Percentiles rank a stretch among this genome's conserved stretches.
These are phyloP conservation scores for Epinephelus malabaricus DNA, from an alignment of 2,797 vertebrate species.

Conservation along the genomic window DNA sequence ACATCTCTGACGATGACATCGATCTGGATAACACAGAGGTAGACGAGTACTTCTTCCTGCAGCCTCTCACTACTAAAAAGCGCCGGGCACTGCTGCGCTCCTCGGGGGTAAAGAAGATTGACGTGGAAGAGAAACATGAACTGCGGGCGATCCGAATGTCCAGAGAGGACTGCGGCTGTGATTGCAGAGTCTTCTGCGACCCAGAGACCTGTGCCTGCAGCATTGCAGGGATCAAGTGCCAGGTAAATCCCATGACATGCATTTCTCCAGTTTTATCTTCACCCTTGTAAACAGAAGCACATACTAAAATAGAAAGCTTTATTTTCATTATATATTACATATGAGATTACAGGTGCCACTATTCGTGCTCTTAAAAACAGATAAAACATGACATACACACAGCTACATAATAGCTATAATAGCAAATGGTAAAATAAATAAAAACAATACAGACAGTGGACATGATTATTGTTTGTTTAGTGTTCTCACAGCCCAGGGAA, in stretches of 20 bases:
- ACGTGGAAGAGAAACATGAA: constrained; percentile 98
- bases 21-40: constrained; percentile 99
- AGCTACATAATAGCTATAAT: too few relatives aligned
- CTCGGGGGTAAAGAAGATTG: constrained; percentile 98
- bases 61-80: constrained; percentile 98
- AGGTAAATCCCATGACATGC: constrained; percentile 85
- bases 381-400: too few relatives aligned
- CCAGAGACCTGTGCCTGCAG: constrained; percentile 99
- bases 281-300: constrained; percentile 23
- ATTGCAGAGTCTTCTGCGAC: constrained; percentile 97
- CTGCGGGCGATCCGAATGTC: constrained; percentile 96
- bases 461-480: too few relatives aligned
- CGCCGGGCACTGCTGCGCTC: constrained; percentile 93
- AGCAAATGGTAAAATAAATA: too few relatives aligned
- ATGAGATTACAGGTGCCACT: too few relatives aligned
- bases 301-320: neutral
- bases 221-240: constrained; percentile 98
- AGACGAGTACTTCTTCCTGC: constrained; percentile 99
- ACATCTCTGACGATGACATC: constrained; percentile 98
- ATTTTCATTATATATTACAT: too few relatives aligned
- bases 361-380: too few relatives aligned
- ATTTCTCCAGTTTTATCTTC: neutral
- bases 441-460: too few relatives aligned
- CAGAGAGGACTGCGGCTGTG: constrained; percentile 97
- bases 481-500: too few relatives aligned